Conservation (phyloP, 2,797 vertebrate genomes). For the Pogoniulus pusillus region DNA sequence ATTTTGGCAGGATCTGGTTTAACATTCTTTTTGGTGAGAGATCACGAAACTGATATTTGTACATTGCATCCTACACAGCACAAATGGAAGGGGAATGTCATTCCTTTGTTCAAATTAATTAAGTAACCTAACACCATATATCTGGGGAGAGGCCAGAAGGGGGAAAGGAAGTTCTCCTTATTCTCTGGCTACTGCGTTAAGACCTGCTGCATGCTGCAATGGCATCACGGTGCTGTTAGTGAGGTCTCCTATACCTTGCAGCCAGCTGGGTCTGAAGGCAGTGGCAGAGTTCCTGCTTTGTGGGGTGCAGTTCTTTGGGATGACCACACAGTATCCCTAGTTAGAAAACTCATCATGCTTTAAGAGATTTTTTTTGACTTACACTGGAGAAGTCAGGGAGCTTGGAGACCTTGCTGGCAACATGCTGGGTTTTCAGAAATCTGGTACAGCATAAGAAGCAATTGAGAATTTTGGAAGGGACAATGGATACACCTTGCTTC, state of each 20-base stretch:
- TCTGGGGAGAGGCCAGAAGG: constrained; percentile 61
- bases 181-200: constrained; percentile 46
- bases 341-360: not conserved
- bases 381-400: not conserved
- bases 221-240: constrained; percentile 20
- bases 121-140: constrained; percentile 67
- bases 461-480: not conserved
- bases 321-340: not conserved
- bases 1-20: constrained; percentile 35
- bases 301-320: not conserved
- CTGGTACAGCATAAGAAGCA: not conserved
- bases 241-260: not conserved
- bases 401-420: not conserved
- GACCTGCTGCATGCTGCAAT: not conserved
- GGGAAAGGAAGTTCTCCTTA: constrained; percentile 61
- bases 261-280: not conserved
- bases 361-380: not conserved
- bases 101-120: constrained; percentile 72
- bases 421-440: not conserved
- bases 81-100: constrained; percentile 58
- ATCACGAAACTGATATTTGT: constrained; percentile 61
- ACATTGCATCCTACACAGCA: constrained; percentile 55
- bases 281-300: not conserved
- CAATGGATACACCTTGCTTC: not conserved
- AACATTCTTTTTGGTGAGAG: constrained; percentile 6